These are phyloP conservation scores for Herminia tarsipennalis DNA, from an alignment of 2,888 invertebrate genomes.

Conservation along the genomic window DNA sequence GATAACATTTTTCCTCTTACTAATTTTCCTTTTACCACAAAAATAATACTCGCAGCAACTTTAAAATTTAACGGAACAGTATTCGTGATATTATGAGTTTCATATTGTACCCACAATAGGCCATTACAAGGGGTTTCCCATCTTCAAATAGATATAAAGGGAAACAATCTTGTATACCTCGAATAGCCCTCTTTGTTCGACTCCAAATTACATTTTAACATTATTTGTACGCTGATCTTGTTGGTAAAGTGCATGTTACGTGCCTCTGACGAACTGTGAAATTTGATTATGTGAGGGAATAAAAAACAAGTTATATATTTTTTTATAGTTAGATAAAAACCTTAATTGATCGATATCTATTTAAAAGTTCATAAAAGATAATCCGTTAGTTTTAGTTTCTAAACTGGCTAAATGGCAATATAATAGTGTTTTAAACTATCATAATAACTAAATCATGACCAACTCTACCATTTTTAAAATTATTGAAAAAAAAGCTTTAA, in stretches of 20 bases:
- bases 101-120: constrained; percentile 24
- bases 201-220: constrained; percentile 7
- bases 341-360: no score
- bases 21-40: background rate
- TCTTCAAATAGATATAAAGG: constrained; percentile 22
- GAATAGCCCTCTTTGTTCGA: constrained; percentile 13
- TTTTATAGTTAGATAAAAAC: background rate
- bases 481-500: no score
- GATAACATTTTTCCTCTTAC: background rate
- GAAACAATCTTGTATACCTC: constrained; percentile 16
- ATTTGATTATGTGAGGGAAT: constrained; percentile 1
- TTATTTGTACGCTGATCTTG: constrained; percentile 8
- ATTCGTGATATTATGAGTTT: constrained; percentile 13
- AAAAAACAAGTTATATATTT: background rate
- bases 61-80: constrained; percentile 14
- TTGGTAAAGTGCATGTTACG: constrained; percentile 3
- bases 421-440: no score
- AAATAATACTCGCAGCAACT: constrained; percentile 9
- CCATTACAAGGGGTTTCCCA: constrained; percentile 21
- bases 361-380: no score
- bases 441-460: no score
- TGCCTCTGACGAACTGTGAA: background rate
- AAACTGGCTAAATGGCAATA: no score
- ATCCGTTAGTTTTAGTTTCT: no score
- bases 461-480: no score